A percentile compares a stretch with the other conserved stretches of the same genome.
Evolutionary conservation across 2,797 vertebrate species (phyloP).

Genomic region (Nasua narica): DNA sequence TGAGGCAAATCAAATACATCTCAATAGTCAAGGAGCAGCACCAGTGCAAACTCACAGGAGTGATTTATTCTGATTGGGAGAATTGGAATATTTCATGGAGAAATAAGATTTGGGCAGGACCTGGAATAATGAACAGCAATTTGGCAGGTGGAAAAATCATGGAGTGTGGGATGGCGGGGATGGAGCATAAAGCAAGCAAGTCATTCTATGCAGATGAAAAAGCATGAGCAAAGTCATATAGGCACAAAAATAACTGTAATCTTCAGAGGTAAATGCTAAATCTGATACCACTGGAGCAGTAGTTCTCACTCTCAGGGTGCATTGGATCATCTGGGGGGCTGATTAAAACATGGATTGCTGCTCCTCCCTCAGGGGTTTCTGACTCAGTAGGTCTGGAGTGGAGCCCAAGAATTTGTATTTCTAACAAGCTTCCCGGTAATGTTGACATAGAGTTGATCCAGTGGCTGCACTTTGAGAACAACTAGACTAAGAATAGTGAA

Average conservation of each 20-base stretch:
- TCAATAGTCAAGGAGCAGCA: neutral
- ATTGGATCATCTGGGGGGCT: neutral
- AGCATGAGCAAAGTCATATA: neutral
- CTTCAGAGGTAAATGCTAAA: neutral
- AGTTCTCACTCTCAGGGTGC: neutral
- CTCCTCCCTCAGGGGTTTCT: neutral
- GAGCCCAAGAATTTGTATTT: neutral
- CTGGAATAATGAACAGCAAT: neutral
- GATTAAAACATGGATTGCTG: neutral
- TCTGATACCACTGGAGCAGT: neutral
- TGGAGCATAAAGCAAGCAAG: no score
- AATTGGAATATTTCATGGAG: neutral
- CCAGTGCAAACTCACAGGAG: neutral
- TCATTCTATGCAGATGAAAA: neutral
- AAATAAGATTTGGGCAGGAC: neutral
- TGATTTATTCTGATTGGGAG: neutral
- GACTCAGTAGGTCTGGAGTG: neutral
- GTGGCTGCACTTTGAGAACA: neutral
- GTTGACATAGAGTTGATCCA: neutral
- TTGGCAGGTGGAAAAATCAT: neutral
- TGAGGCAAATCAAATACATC: neutral
- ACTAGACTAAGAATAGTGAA: neutral
- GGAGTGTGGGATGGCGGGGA: neutral
- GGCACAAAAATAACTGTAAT: neutral
- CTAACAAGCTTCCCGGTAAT: neutral